Base-by-base conservation (phyloP, 2,797 vertebrate species). In the Enteromius afrohamiltoni region DNA sequence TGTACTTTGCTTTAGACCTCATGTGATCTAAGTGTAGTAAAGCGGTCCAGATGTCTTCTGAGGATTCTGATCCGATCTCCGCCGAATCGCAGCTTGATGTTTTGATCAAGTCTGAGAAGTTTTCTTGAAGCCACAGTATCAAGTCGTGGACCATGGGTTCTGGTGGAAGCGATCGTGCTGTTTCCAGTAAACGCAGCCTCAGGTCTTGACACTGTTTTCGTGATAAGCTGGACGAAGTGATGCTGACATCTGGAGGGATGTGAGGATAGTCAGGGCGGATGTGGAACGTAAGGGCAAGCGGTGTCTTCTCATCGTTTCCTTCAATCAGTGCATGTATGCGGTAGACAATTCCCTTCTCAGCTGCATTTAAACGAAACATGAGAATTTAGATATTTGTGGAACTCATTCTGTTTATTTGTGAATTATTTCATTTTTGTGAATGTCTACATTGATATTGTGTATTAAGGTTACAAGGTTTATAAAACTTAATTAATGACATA, bases 1-100 rank as follows among this genome's bases (percentile, higher is more conserved):
- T 86, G 26, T 96, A 96, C 91, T 94, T 96, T 81, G 89, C 88
- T 91, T 93, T 96, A 5, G 95, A 94, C 90, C 96, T 93, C 96
- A 97, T 97, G 87, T 97, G 96, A 92, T 97, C 96, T 89, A 96
- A 92, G 91, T 91, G 94, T 88, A 96, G 87, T 87, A 97, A 92
- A 6, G 91, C 86, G n/a, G 90, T 90, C 95, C 95, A 95, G 58
- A 87, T 62, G 73, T 92, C 90, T 45, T 92, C 91, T 6, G 82
- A 14, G 14, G 21, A 23, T 17, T 58, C 64, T 49, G 71, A 16
- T 75, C 58, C 71, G 29, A 65, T 29, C 51, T 37, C 49, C 7
- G 7, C 51, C 23, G 47, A 78, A 76, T n/a, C 55, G 4, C n/a
- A 19, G 53, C 60, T n/a, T 55, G 84, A 13, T 23, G 58, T 40